Conservation (phyloP, 1,140 invertebrate genomes). For the Meloidogyne exigua region DNA sequence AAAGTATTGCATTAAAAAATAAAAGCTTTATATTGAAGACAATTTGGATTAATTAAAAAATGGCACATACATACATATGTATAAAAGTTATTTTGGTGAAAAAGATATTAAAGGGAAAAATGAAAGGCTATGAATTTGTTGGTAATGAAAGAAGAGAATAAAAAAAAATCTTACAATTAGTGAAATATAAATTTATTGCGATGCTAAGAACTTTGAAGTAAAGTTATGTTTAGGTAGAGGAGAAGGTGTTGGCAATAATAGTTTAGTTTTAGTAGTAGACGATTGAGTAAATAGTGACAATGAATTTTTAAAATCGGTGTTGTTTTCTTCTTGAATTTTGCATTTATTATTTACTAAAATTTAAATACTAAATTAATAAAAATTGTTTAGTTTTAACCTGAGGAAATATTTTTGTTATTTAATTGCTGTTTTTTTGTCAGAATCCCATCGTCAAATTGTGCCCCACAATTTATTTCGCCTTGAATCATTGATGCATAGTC, state of each 20-base stretch:
- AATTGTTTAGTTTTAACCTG: no score
- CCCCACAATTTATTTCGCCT: conserved; percentile 41
- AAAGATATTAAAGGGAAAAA: no score
- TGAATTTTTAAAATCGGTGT: background rate
- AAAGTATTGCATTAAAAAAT: no score
- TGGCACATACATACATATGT: no score
- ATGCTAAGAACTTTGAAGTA: background rate
- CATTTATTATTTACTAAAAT: background rate
- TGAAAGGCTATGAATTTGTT: no score
- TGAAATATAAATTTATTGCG: background rate
- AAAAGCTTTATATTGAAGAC: no score
- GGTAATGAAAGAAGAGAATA: no score
- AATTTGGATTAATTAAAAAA: no score
- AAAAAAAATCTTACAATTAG: background rate
- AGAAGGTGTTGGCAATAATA: background rate
- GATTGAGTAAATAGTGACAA: background rate
- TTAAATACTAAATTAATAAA: no score
- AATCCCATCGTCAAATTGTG: conserved; percentile 35
- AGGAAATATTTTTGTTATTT: background rate
- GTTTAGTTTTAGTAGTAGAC: background rate
- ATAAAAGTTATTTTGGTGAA: no score
- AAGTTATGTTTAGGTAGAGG: background rate
- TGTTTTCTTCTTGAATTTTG: background rate
- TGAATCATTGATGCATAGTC: conserved; percentile 58
- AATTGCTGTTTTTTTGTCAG: background rate